Evolutionary conservation across 2,888 invertebrate genomes (phyloP), one percentile per base, ranked within the genome.

Genomic region (Cantharis rustica): DNA sequence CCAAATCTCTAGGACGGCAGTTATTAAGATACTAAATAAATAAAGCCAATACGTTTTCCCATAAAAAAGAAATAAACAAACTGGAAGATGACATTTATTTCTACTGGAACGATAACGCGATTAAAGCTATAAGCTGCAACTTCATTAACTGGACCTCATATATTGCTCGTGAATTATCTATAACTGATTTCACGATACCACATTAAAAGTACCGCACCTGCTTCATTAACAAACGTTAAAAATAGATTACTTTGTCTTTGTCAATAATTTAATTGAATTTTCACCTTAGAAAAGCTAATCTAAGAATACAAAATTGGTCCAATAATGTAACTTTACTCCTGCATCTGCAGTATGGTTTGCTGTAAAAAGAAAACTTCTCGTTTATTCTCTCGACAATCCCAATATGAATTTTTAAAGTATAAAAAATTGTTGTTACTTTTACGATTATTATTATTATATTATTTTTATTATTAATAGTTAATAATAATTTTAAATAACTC

Each of bases 71-170:
- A 81, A 81, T 80, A 80, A 80, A 78, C 80, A 79, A 75, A 69
- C 75, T 71, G 73, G 73, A 71, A 75, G 75, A 77, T 79, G 79
- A 79, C 79, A 77, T 79, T 79, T 79, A 79, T 79, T 79, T 77
- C 77, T 76, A 63, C 73, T 68, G 71, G 78, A 83, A 82, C 83
- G 83, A 84, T 84, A 83, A 84, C 82, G 83, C 83, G 84, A 85
- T 84, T 84, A 84, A 83, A 83, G 83, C 82, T 80, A 82, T 82
- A 81, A 83, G 81, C 81, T 76, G 78, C 82, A 81, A 81, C 82
- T 84, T 84, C 84, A 84, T 85, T 84, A 85, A 83, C 83, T 80
- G 80, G 81, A 81, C 82, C 75, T 78, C 79, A 79, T 76, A 79
- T 81, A 81, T 82, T 80, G 81, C 74, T 80, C 76, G 76, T 81